Percentiles rank a stretch among this genome's conserved stretches.
These are phyloP conservation scores for Hypena proboscidalis DNA, from an alignment of 2,888 invertebrate genomes.

Conservation along the genomic window DNA sequence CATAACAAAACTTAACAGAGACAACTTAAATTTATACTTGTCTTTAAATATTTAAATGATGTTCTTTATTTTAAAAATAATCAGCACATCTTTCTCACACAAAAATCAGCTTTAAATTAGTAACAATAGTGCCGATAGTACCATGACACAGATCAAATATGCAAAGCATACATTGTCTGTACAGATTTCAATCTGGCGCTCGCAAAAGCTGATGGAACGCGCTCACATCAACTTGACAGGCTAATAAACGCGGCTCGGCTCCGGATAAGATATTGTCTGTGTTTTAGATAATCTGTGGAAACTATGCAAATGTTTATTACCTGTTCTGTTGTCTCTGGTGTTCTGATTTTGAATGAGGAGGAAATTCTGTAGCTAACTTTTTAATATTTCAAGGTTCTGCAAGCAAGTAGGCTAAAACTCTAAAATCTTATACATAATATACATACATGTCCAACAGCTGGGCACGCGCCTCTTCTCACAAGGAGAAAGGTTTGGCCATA, in stretches of 20 bases:
- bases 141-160: neutral
- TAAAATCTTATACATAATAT: no score
- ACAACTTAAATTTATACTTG: no score
- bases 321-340: neutral
- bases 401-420: no score
- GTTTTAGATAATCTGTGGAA: slow-evolving; percentile 18
- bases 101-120: neutral
- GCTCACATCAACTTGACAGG: slow-evolving; percentile 38
- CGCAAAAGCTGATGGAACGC: slow-evolving; percentile 37
- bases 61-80: no score
- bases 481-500: no score
- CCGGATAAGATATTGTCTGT: slow-evolving; percentile 6
- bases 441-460: no score
- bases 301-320: slow-evolving; percentile 5
- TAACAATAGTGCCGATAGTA: neutral
- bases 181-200: slow-evolving; percentile 38
- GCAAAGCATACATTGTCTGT: slow-evolving; percentile 13
- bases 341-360: neutral
- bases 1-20: no score
- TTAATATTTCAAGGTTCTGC: no score
- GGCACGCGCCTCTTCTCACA: no score
- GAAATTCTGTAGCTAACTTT: no score
- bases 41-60: no score
- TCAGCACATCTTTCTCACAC: no score
- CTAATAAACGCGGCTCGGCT: slow-evolving; percentile 31